phyloP scores from a whole-genome alignment of 1,140 invertebrate genomes.

The Drosophila repletoides region DNA sequence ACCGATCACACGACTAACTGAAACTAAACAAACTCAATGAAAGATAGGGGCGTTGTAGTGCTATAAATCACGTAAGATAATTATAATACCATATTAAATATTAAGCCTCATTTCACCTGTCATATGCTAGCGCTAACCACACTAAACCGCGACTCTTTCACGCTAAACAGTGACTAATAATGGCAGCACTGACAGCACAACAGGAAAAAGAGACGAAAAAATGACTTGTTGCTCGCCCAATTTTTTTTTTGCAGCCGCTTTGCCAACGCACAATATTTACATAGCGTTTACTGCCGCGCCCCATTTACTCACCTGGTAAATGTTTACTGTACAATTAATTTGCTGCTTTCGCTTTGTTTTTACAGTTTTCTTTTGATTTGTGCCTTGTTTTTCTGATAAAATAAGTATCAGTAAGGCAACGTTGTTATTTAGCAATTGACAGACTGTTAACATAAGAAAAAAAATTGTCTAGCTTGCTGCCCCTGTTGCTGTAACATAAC shows the following conservation, averaged over 20 bases:
- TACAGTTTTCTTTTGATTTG: slow-evolving; percentile 14
- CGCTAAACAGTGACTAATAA: slow-evolving; percentile 27
- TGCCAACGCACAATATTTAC: slow-evolving; percentile 62
- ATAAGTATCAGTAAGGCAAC: slow-evolving; percentile 20
- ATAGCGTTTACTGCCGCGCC: slow-evolving; percentile 9
- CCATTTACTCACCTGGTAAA: slow-evolving; percentile 47
- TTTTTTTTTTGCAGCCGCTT: slow-evolving; percentile 17
- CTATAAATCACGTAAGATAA: not conserved
- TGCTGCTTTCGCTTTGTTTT: not conserved
- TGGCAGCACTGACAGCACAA: slow-evolving; percentile 47
- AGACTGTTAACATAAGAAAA: slow-evolving; percentile 17
- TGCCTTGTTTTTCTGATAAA: too few relatives aligned
- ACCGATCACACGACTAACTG: not conserved
- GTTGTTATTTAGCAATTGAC: slow-evolving; percentile 30
- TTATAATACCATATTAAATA: too few relatives aligned
- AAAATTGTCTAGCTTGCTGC: slow-evolving; percentile 4
- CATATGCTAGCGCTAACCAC: not conserved
- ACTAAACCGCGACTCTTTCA: slow-evolving; percentile 11
- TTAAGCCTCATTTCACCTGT: too few relatives aligned
- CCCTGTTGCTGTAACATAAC: not conserved
- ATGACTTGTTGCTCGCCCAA: slow-evolving; percentile 62
- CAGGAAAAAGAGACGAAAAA: slow-evolving; percentile 31
- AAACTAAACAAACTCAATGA: too few relatives aligned
- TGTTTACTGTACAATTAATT: slow-evolving; percentile 23
- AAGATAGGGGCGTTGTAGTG: not conserved